These are phyloP conservation scores for Danio albolineatus DNA, from an alignment of 2,797 vertebrate species.

Conservation along the genomic window DNA sequence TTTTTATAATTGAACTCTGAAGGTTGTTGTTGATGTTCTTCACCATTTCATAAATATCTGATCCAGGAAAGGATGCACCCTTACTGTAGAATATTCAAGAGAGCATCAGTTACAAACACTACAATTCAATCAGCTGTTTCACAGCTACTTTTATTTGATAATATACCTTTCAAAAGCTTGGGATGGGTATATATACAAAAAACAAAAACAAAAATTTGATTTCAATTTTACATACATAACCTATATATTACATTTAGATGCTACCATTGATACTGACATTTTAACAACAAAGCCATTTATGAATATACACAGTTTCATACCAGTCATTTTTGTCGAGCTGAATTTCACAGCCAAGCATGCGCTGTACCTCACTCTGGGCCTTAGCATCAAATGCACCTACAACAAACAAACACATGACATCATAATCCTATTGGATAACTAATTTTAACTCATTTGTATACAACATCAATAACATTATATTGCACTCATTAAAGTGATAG, in stretches of 20 bases:
- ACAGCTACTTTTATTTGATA: not conserved
- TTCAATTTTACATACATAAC: no score
- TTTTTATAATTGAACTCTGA: constrained; percentile 63
- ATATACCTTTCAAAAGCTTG: not conserved
- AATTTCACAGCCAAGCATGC: constrained; percentile 74
- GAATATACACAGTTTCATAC: constrained; percentile 59
- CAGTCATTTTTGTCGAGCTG: constrained; percentile 69
- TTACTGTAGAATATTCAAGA: constrained; percentile 64
- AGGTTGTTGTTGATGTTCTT: constrained; percentile 71
- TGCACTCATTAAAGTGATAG: no score
- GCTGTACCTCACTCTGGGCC: constrained; percentile 67
- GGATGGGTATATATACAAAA: no score
- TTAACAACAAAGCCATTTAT: not conserved
- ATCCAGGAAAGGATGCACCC: constrained; percentile 73
- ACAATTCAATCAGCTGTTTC: not conserved
- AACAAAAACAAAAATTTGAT: no score
- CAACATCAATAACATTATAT: no score
- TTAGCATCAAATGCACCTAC: constrained; percentile 73
- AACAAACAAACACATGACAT: not conserved
- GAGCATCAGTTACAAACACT: not conserved
- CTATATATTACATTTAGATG: no score
- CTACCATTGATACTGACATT: not conserved
- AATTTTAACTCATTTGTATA: not conserved
- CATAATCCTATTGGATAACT: not conserved
- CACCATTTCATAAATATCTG: constrained; percentile 76